Evolutionary conservation across 2,888 invertebrate genomes (phyloP), one percentile per base, ranked within the genome.

Genomic region (Nemapogon koenigi): DNA sequence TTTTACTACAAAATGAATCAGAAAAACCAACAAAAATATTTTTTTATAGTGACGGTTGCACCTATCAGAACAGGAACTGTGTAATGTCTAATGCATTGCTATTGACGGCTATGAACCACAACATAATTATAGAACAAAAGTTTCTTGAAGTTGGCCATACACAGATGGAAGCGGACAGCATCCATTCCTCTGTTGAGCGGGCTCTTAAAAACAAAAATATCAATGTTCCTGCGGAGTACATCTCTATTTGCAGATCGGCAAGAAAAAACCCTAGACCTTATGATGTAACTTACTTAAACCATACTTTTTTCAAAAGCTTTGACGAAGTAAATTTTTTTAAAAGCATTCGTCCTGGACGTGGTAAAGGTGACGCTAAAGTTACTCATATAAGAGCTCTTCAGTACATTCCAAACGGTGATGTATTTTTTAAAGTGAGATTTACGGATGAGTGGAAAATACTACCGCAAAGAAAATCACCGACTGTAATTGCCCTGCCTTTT

Each of bases 191-290:
- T n/a, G n/a, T n/a, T n/a, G n/a, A n/a, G n/a, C n/a, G n/a, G n/a
- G n/a, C n/a, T n/a, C n/a, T 38, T 14, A 29, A 32, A 25, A 19
- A 39, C 15, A 41, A 41, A 26, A 31, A 11, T 28, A 28, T 43
- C 11, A 41, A 43, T 26, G 42, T 43, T 2, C 37, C 42, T 19
- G 44, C 44, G 26, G 44, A 42, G 10, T 42, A 42, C 22, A 32
- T 35, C 27, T 3, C 32, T 18, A 41, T 41, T 33, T 26, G 35
- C 19, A 43, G 16, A 41, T 30, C 26, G 10, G 32, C 43, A 29
- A 27, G 30, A 30, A 38, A 38, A 37, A 35, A 31, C n/a, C n/a
- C 22, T 22, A 22, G 22, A 22, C 10, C 22, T 22, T 22, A 22
- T 13, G 18, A 33, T 13, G 33, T 33, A 33, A 33, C 33, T 18